phyloP scores from a whole-genome alignment of 2,113 vertebrate species.

The Thryonomys swinderianus region DNA sequence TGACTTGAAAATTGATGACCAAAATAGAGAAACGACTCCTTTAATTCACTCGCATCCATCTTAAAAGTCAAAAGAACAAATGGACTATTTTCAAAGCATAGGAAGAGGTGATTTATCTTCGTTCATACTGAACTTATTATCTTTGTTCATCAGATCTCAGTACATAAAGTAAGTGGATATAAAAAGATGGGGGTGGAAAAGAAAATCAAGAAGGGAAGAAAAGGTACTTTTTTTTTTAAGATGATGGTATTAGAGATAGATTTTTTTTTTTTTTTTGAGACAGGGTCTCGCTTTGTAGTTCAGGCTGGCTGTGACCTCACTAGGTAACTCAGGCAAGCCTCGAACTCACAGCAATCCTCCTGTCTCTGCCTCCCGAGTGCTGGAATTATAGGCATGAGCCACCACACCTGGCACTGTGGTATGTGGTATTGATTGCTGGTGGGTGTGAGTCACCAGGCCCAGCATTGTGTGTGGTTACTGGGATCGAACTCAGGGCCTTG shows the following conservation, averaged over 20 bases:
- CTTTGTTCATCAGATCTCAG: neutral
- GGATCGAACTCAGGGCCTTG: too few species aligned
- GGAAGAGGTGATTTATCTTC: conserved; percentile 61
- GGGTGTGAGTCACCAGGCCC: too few species aligned
- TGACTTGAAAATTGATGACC: conserved; percentile 60
- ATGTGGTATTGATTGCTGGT: too few species aligned
- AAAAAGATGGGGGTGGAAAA: neutral
- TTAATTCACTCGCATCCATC: conserved; percentile 73
- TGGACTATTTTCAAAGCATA: conserved; percentile 61
- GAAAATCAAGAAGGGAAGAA: neutral
- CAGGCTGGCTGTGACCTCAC: too few species aligned
- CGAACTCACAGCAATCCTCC: too few species aligned
- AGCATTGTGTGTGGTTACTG: too few species aligned
- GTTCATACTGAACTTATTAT: conserved; percentile 35
- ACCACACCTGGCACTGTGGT: too few species aligned
- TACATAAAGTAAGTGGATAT: neutral
- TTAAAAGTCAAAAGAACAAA: conserved; percentile 64
- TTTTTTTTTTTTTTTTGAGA: too few species aligned
- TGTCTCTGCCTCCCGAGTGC: too few species aligned
- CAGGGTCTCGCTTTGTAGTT: too few species aligned
- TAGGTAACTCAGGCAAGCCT: too few species aligned
- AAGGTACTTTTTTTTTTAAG: neutral
- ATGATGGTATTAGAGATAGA: neutral
- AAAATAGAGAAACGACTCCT: conserved; percentile 56
- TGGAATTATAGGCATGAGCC: too few species aligned